phyloP scores from a whole-genome alignment of 2,888 invertebrate species.

The Apeira syringaria region DNA sequence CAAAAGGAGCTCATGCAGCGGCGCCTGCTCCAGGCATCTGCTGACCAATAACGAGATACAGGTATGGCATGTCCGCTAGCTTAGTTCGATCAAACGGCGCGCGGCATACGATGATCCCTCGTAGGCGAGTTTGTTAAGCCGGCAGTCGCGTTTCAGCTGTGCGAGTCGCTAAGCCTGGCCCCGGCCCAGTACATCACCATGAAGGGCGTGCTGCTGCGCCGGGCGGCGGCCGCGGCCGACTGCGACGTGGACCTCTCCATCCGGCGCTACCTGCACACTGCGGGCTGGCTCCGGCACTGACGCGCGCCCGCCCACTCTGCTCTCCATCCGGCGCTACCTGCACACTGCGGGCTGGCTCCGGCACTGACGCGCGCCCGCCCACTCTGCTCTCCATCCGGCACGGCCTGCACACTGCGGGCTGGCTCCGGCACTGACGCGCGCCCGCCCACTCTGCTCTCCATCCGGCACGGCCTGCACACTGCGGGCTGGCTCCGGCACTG shows the following conservation, averaged over 20 bases:
- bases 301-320: not conserved
- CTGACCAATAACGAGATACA: slow-evolving; percentile 87
- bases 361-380: too few relatives aligned
- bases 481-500: too few relatives aligned
- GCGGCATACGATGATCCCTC: too few relatives aligned
- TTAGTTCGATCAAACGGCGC: too few relatives aligned
- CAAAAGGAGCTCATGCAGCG: slow-evolving; percentile 85
- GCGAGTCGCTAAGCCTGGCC: slow-evolving; percentile 89
- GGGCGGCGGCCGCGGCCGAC: slow-evolving; percentile 66
- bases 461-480: too few relatives aligned
- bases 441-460: too few relatives aligned
- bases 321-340: too few relatives aligned
- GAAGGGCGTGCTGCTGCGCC: slow-evolving; percentile 92
- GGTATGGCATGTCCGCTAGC: slow-evolving; percentile 57
- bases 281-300: slow-evolving; percentile 73
- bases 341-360: too few relatives aligned
- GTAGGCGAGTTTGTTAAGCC: too few relatives aligned
- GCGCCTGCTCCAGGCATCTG: slow-evolving; percentile 82
- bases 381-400: too few relatives aligned
- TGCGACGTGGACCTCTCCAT: slow-evolving; percentile 62
- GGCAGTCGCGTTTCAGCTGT: slow-evolving; percentile 84
- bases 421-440: too few relatives aligned
- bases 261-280: slow-evolving; percentile 63
- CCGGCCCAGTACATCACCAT: slow-evolving; percentile 95
- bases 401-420: too few relatives aligned